Conservation (phyloP, 1,140 invertebrate species). For the Bombus ignitus region DNA sequence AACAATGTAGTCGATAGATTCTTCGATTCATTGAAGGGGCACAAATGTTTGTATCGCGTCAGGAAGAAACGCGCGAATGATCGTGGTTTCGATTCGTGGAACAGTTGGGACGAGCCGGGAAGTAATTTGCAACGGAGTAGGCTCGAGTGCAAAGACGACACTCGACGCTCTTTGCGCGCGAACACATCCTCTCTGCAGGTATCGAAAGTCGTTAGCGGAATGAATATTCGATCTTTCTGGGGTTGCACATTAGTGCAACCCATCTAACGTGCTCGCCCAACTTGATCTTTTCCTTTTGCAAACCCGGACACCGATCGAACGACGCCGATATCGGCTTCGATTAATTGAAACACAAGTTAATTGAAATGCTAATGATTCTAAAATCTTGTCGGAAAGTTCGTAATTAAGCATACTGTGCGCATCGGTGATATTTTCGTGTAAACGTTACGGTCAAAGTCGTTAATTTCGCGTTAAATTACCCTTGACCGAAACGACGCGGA, state of each 20-base stretch:
- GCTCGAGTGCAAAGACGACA: neutral
- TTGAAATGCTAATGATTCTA: neutral
- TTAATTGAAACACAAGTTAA: conserved; percentile 11
- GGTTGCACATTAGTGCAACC: conserved; percentile 26
- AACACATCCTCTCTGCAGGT: neutral
- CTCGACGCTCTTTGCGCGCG: neutral
- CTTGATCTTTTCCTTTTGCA: conserved; percentile 8
- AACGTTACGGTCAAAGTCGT: neutral
- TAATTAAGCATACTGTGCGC: neutral
- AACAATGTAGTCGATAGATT: too few relatives aligned
- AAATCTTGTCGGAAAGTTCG: neutral
- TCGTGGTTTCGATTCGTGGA: neutral
- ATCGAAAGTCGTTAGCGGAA: conserved; percentile 27
- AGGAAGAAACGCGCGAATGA: neutral
- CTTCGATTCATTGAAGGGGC: too few relatives aligned
- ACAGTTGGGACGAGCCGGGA: neutral
- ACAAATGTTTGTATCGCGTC: neutral
- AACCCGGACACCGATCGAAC: neutral
- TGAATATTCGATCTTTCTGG: conserved; percentile 53
- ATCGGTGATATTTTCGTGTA: neutral
- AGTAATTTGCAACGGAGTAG: conserved; percentile 8
- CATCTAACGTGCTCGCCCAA: neutral
- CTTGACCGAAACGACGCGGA: neutral
- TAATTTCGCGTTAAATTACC: neutral
- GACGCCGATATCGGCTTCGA: neutral